Evolutionary conservation across 2,113 vertebrate species (phyloP).

Genomic region (Ranitomeya variabilis): DNA sequence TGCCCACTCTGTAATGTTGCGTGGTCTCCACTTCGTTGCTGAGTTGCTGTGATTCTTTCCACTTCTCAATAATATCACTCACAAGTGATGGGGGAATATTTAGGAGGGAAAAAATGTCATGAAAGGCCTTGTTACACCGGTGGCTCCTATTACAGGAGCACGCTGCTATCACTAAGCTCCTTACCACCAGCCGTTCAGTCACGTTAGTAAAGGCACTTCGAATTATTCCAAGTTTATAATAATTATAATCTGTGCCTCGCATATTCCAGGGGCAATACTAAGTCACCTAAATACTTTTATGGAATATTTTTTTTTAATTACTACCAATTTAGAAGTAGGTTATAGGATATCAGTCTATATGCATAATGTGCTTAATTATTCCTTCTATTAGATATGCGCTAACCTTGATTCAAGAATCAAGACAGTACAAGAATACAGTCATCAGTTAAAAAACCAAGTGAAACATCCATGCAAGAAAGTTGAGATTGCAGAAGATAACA

Average conservation of each 20-base stretch:
- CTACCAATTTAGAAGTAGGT: background rate
- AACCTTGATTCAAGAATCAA: slow-evolving; percentile 92
- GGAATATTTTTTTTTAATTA: background rate
- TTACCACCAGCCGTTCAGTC: too few relatives aligned
- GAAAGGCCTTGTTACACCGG: too few relatives aligned
- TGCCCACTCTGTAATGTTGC: too few relatives aligned
- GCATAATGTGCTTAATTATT: background rate
- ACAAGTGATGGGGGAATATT: too few relatives aligned
- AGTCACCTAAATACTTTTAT: background rate
- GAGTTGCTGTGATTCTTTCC: too few relatives aligned
- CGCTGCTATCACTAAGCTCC: too few relatives aligned
- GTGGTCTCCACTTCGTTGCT: too few relatives aligned
- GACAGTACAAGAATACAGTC: slow-evolving; percentile 73
- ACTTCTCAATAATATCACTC: too few relatives aligned
- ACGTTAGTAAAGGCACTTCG: too few relatives aligned
- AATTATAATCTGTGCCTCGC: background rate
- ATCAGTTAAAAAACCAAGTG: slow-evolving; percentile 69
- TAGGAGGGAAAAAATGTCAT: too few relatives aligned
- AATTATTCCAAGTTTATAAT: too few relatives aligned
- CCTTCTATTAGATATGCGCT: slow-evolving; percentile 85
- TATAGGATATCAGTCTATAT: background rate
- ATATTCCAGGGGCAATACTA: background rate
- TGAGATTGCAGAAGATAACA: slow-evolving; percentile 77
- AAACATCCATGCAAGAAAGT: slow-evolving; percentile 82
- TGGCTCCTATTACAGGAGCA: too few relatives aligned